Evolutionary conservation across 23 tunicate genomes (phyloP), one percentile per base, ranked within the genome.

Genomic region (Diplosoma virens): DNA sequence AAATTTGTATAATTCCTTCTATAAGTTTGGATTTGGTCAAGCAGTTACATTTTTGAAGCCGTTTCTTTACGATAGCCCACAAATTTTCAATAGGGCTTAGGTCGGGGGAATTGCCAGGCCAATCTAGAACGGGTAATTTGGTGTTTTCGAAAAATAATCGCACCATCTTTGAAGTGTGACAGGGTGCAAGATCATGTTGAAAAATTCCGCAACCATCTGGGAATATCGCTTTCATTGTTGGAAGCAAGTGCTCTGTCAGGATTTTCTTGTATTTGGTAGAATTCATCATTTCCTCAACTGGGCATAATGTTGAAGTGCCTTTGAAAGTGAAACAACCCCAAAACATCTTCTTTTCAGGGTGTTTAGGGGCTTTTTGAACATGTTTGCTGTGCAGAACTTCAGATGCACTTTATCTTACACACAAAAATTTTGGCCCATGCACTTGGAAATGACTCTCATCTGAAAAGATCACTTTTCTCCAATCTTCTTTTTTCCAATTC

Each of bases 71-170:
- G 6, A 64, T 28, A 30, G 71, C 71, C 71, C 71, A 64, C 16
- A 64, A 32, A 64, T 64, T 64, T 28, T 64, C 71, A 20, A 64
- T 64, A 25, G 71, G 71, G 3, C 29, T 64, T 6, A 64, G 71
- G 71, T 64, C 71, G 16, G 71, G 71, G 6, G 71, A 30, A 21
- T 64, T 64, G 9, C 71, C 71, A 30, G 35, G 71, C 71, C 71
- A 64, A 25, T 64, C 71, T 32, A 30, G 35, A 28, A 25, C 71
- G 3, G 35, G 26, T 3, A 28, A 4, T 22, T 55, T 55, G 63
- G 17, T 20, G 50, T 41, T 14, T 9, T 7, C 24, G 63, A 55
- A 55, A 55, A 11, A 55, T 11, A 11, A 14, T 55, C 20, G 24
- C 5, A 16, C 24, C 4, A 14, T 55, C 20, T n/a, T n/a, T n/a